phyloP scores from a whole-genome alignment of 1,140 invertebrate genomes.

The Caenorhabditis latens region DNA sequence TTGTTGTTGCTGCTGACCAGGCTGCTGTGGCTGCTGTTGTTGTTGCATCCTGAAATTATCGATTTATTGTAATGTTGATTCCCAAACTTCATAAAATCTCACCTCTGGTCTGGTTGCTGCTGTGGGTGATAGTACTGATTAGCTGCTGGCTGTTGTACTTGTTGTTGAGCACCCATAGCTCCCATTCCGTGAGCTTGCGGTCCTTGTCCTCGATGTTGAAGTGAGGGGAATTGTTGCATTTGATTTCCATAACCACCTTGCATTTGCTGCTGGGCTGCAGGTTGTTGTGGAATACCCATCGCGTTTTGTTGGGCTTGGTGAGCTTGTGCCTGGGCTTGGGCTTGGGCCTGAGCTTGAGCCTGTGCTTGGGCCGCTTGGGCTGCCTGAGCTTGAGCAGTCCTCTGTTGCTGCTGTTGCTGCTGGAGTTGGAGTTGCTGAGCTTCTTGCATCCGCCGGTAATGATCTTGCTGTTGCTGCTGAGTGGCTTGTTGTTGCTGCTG shows the following conservation, averaged over 20 bases:
- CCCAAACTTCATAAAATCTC: background rate
- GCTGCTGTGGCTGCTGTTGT: constrained; percentile 6
- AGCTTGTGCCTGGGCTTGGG: background rate
- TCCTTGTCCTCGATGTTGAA: constrained; percentile 11
- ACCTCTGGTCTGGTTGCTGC: constrained; percentile 27
- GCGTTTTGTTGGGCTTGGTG: background rate
- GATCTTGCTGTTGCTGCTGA: background rate
- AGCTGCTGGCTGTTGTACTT: background rate
- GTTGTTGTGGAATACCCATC: background rate
- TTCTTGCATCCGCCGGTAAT: constrained; percentile 7
- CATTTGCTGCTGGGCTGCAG: background rate
- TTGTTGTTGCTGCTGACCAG: background rate
- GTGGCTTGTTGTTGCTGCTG: background rate
- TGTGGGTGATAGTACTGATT: constrained; percentile 16
- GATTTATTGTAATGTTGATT: background rate
- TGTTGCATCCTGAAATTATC: constrained; percentile 15
- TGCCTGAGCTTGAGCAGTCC: background rate
- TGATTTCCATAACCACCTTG: background rate
- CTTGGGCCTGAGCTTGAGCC: background rate
- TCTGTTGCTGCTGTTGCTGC: background rate
- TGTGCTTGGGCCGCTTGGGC: background rate
- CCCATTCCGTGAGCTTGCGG: background rate
- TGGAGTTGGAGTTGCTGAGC: constrained; percentile 7
- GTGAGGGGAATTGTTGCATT: background rate
- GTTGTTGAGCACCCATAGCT: constrained; percentile 6